Conservation (phyloP, 2,113 vertebrate species). For the Serinus canaria region DNA sequence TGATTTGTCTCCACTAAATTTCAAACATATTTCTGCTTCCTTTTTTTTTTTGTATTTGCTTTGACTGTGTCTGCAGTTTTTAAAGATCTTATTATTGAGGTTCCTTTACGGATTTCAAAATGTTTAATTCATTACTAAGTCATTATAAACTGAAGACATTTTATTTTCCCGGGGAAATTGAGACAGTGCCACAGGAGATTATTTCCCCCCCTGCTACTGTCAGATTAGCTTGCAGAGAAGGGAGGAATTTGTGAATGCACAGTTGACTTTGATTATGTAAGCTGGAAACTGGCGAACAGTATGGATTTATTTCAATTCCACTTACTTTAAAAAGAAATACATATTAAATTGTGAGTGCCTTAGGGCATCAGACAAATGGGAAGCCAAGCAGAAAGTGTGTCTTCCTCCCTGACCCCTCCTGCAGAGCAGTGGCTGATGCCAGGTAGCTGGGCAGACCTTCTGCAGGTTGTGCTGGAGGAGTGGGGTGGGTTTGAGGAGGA, state of each 20-base stretch:
- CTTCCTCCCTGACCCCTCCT: not conserved
- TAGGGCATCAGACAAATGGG: not conserved
- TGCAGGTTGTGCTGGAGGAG: not conserved
- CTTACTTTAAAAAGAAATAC: conserved; percentile 24
- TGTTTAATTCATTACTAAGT: conserved; percentile 34
- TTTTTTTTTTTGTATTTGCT: not conserved
- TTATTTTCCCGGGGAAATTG: not conserved
- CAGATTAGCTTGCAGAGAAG: conserved; percentile 17
- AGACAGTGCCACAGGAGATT: conserved; percentile 30
- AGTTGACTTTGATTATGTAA: conserved; percentile 49
- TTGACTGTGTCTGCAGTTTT: conserved; percentile 7
- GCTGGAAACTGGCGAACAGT: not conserved
- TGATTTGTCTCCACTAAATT: not conserved
- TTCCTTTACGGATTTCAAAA: conserved; percentile 17
- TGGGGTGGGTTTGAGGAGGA: not conserved
- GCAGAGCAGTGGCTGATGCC: not conserved
- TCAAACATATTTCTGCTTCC: not conserved
- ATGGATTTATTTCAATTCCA: conserved; percentile 51
- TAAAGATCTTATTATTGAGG: conserved; percentile 9
- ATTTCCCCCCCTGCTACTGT: not conserved
- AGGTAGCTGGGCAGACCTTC: not conserved
- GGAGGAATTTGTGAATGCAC: conserved; percentile 44
- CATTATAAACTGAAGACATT: conserved; percentile 23
- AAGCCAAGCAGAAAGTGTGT: not conserved
- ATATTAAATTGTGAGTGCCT: not conserved